A percentile compares a stretch with the other conserved stretches of the same genome.
Conservation (phyloP, 2,888 invertebrate genomes). For the Bombyx huttoni region DNA sequence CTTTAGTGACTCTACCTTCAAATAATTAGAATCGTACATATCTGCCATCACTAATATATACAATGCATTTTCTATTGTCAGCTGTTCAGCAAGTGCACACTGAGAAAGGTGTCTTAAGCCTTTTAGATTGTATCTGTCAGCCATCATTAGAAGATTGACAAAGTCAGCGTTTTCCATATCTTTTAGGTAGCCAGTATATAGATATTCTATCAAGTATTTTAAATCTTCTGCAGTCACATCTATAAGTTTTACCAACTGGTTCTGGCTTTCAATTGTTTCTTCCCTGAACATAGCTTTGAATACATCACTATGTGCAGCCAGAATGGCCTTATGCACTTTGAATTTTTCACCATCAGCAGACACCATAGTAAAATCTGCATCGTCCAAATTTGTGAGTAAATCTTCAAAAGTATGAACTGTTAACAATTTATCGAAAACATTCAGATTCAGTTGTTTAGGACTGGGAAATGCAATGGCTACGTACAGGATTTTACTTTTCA, state of each 20-base stretch:
- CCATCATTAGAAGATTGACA: constrained; percentile 40
- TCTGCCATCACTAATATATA: constrained; percentile 47
- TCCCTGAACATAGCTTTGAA: constrained; percentile 61
- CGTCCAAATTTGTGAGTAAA: constrained; percentile 40
- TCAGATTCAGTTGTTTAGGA: constrained; percentile 13
- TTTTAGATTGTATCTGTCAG: constrained; percentile 45
- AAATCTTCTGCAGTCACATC: constrained; percentile 49
- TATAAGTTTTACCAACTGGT: constrained; percentile 40
- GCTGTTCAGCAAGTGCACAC: constrained; percentile 32
- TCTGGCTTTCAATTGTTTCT: constrained; percentile 54
- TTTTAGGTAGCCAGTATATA: constrained; percentile 48
- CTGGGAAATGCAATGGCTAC: constrained; percentile 33
- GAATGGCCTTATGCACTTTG: constrained; percentile 41
- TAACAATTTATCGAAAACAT: constrained; percentile 25
- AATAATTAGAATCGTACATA: constrained; percentile 37
- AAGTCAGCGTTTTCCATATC: constrained; percentile 38
- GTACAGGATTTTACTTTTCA: constrained; percentile 37
- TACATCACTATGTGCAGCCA: constrained; percentile 50
- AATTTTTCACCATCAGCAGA: constrained; percentile 47
- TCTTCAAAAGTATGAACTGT: constrained; percentile 37
- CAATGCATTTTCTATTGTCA: constrained; percentile 39
- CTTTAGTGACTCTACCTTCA: constrained; percentile 40
- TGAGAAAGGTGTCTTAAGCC: constrained; percentile 42
- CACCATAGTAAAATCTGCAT: constrained; percentile 51
- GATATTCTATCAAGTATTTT: constrained; percentile 39